Conservation (phyloP, 2,888 invertebrate genomes). For the Lasioglossum figueresi region DNA sequence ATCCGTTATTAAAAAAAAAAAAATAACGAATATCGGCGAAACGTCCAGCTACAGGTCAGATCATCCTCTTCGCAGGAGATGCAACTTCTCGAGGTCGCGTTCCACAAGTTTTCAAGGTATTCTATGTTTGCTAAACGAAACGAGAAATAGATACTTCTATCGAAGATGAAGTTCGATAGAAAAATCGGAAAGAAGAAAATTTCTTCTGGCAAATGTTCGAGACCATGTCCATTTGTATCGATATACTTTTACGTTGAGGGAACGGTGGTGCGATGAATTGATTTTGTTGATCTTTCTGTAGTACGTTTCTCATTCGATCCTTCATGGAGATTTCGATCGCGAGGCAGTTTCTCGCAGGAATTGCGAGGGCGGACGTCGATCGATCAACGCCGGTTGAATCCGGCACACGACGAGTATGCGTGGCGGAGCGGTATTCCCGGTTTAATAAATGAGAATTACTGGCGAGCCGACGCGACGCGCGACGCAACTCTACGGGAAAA, state of each 20-base stretch:
- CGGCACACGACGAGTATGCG: constrained; percentile 14
- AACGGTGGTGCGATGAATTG: background rate
- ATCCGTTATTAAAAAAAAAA: constrained; percentile 22
- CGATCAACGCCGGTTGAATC: constrained; percentile 8
- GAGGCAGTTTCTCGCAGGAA: background rate
- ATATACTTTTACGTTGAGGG: background rate
- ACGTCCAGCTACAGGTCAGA: background rate
- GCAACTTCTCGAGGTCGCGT: background rate
- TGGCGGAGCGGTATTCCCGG: constrained; percentile 27
- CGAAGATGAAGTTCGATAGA: background rate
- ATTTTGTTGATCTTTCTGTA: background rate
- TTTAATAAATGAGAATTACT: constrained; percentile 68
- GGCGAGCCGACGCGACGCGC: constrained; percentile 28
- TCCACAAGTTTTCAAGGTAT: background rate
- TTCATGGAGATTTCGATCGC: background rate
- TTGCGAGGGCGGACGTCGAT: background rate
- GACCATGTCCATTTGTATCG: background rate
- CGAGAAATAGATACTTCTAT: background rate
- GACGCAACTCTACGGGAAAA: constrained; percentile 20
- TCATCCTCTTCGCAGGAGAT: background rate
- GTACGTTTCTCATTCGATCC: background rate
- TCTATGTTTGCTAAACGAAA: background rate
- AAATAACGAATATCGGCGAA: constrained; percentile 12
- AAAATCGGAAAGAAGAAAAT: background rate
- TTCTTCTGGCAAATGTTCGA: background rate